phyloP scores from a whole-genome alignment of 2,888 invertebrate species.

The Allophyes oxyacanthae region DNA sequence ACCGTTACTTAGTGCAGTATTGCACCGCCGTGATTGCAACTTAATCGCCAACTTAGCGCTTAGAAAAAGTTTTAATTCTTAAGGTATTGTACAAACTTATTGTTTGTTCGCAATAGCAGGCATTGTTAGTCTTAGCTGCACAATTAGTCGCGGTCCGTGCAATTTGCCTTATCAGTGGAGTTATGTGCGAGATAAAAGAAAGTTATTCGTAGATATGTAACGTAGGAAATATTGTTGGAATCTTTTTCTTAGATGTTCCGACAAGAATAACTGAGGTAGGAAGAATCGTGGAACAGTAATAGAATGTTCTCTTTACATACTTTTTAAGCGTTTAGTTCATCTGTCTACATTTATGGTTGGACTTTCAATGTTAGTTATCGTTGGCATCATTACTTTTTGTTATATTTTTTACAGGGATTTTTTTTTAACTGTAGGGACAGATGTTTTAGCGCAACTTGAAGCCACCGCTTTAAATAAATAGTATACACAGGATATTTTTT shows the following conservation, averaged over 20 bases:
- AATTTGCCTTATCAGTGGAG: conserved; percentile 62
- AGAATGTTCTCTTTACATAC: conserved; percentile 16
- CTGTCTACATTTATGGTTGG: no score
- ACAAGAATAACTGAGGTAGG: conserved; percentile 4
- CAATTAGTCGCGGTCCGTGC: conserved; percentile 58
- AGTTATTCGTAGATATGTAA: conserved; percentile 46
- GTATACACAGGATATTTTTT: no score
- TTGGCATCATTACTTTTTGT: conserved; percentile 35
- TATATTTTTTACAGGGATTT: no score
- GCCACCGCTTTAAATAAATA: no score
- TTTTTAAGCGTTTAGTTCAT: no score
- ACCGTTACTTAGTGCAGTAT: conserved; percentile 68
- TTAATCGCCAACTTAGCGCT: conserved; percentile 79
- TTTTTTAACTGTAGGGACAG: no score
- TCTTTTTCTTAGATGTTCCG: conserved; percentile 24
- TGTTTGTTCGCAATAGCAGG: conserved; percentile 52
- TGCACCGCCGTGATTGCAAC: conserved; percentile 77
- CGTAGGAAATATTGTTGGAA: conserved; percentile 26
- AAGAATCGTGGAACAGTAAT: conserved; percentile 25
- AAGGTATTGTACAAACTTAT: conserved; percentile 68
- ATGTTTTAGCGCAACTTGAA: no score
- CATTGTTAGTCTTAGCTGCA: conserved; percentile 45
- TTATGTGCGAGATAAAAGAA: conserved; percentile 58
- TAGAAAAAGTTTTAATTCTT: conserved; percentile 75
- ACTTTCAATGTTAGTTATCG: no score